Evolutionary conservation across 2,888 invertebrate genomes (phyloP).

Genomic region (Plebejus argus): DNA sequence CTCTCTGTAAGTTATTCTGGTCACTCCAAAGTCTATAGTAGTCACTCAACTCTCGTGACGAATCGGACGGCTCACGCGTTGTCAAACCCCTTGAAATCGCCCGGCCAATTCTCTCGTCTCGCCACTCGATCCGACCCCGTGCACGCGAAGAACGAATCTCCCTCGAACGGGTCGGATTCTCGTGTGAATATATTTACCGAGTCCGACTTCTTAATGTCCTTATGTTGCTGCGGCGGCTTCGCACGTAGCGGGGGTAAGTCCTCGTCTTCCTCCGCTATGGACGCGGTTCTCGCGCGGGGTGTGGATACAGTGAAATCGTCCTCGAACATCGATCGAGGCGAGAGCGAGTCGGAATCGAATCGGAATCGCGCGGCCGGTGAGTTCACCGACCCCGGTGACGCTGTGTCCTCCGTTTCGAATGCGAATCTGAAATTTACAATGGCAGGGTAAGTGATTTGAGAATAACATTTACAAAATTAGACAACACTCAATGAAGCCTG

Average conservation of each 20-base stretch:
- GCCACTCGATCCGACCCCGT: constrained; percentile 74
- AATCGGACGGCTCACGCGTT: constrained; percentile 45
- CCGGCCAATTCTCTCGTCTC: constrained; percentile 74
- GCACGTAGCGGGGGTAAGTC: constrained; percentile 64
- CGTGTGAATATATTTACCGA: constrained; percentile 94
- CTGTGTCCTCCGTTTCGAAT: constrained; percentile 67
- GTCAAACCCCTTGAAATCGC: constrained; percentile 73
- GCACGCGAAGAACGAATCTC: constrained; percentile 90
- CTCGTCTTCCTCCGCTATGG: constrained; percentile 75
- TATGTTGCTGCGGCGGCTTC: constrained; percentile 67
- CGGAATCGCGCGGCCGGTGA: constrained; percentile 65
- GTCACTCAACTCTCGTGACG: neutral
- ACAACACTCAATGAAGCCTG: too few relatives aligned
- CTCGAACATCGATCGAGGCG: constrained; percentile 64
- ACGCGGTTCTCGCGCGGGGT: constrained; percentile 66
- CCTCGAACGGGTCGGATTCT: constrained; percentile 93
- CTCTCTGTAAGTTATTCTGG: neutral
- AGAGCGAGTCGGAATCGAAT: constrained; percentile 72
- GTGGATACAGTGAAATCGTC: constrained; percentile 84
- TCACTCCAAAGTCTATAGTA: neutral
- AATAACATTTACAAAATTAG: too few relatives aligned
- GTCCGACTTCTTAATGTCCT: constrained; percentile 91
- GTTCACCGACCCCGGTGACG: constrained; percentile 62
- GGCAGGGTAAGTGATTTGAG: neutral
- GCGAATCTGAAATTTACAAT: constrained; percentile 54